Evolutionary conservation across 2,888 invertebrate species (phyloP), one percentile per base, ranked within the genome.

Genomic region (Cryptocheilus praepositus): DNA sequence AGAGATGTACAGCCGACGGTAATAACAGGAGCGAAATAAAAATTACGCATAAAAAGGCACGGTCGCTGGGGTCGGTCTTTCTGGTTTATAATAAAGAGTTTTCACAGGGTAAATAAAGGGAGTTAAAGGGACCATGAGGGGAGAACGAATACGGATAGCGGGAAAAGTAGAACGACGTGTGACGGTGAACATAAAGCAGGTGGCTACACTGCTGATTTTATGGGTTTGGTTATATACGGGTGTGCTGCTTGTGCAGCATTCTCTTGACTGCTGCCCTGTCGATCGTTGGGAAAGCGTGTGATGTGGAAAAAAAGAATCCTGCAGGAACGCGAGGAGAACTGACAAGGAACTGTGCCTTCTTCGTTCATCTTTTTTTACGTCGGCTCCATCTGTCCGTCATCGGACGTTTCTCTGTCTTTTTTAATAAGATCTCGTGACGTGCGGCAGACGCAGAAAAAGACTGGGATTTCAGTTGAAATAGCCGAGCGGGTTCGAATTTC

Each of bases 141-240:
- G 36, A 36, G 36, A 36, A 36, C 11, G 36, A 36, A 36, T 36
- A 36, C 36, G 36, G 36, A 36, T 2, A 66, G 28, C 22, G 58
- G 46, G 25, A 22, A 28, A 66, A 25, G 52, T 28, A 43, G 54
- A 51, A 46, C 19, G 58, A 67, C 57, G 44, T 13, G 59, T 25
- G 62, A 66, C 36, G 25, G 25, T 58, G 49, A 70, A 67, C 73
- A 25, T 67, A 63, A 73, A 58, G 60, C 73, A 75, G 67, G 71
- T 70, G 67, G 64, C 64, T 61, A n/a, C 44, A 16, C n/a, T 44
- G 44, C 57, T n/a, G 36, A 51, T 44, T 73, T 70, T 63, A 61
- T 60, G 67, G 63, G 53, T 45, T 63, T 46, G 21, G 45, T 66
- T 65, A 58, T 72, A 36, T 69, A 36, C 36, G 36, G 36, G 36